Conservation (phyloP, 2,797 vertebrate species). For the Scomberomorus guttatus region DNA sequence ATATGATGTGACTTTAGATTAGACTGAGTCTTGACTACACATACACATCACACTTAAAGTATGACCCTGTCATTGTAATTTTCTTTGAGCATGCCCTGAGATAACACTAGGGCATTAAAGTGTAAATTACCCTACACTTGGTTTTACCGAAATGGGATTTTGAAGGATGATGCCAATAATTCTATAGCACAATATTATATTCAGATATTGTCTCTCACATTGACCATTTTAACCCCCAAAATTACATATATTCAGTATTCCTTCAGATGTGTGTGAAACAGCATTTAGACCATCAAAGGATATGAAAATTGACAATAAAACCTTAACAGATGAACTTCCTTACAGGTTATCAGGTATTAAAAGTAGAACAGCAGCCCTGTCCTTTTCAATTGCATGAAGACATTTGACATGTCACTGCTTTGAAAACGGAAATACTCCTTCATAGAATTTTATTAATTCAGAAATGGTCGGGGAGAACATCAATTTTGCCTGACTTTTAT, state of each 20-base stretch:
- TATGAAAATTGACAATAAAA: background rate
- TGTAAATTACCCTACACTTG: conserved; percentile 6
- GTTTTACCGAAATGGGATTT: conserved; percentile 11
- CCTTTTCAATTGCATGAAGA: background rate
- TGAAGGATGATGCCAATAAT: background rate
- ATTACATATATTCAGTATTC: conserved; percentile 2
- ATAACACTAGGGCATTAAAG: conserved; percentile 16
- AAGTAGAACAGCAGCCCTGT: background rate
- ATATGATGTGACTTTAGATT: conserved; percentile 74
- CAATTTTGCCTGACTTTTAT: background rate
- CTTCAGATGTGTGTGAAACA: background rate
- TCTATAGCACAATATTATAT: conserved; percentile 1
- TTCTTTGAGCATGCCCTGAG: conserved; percentile 37
- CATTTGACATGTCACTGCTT: background rate
- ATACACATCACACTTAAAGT: conserved; percentile 50
- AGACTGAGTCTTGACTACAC: conserved; percentile 43
- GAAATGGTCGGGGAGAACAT: conserved; percentile 7
- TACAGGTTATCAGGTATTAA: background rate
- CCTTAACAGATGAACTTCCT: background rate
- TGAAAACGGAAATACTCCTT: background rate
- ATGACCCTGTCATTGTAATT: conserved; percentile 48
- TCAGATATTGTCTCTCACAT: conserved; percentile 1
- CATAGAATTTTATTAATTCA: background rate
- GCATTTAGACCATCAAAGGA: background rate
- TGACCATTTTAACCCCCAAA: background rate